A percentile compares a stretch with the other conserved stretches of the same genome.
phyloP scores from a whole-genome alignment of 2,797 vertebrate genomes.

The Toxotes lorentzi region DNA sequence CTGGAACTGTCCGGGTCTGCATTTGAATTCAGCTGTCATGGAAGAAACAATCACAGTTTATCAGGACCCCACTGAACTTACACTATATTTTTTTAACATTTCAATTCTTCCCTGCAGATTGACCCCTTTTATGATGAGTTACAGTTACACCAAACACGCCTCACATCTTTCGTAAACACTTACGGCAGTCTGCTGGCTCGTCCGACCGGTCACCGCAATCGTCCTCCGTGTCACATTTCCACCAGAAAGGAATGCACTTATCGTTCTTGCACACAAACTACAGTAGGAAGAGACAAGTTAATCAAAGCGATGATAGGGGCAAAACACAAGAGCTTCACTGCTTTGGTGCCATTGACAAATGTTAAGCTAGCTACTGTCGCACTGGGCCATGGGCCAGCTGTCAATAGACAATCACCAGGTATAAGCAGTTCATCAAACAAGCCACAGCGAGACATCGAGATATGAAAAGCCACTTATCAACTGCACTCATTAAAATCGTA shows the following conservation, averaged over 20 bases:
- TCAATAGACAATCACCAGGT: conserved; percentile 43
- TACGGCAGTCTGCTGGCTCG: conserved; percentile 94
- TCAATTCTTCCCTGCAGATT: neutral
- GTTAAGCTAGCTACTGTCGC: conserved; percentile 2
- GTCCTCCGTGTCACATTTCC: conserved; percentile 99
- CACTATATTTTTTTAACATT: neutral
- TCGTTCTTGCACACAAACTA: conserved; percentile 99
- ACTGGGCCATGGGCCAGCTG: conserved; percentile 38
- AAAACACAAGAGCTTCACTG: conserved; percentile 5
- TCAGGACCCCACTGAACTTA: conserved; percentile 87
- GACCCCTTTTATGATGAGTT: neutral
- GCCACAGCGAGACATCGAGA: neutral
- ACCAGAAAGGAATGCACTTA: conserved; percentile 99
- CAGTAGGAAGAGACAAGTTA: conserved; percentile 8
- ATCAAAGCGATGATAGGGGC: conserved; percentile 16
- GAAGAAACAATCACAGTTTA: conserved; percentile 20
- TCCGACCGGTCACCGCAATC: conserved; percentile 97
- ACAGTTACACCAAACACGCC: neutral
- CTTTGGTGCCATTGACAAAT: neutral
- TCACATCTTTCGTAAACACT: conserved; percentile 75
- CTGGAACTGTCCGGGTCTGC: conserved; percentile 94
- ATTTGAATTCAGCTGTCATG: conserved; percentile 91
- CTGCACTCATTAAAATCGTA: conserved; percentile 10
- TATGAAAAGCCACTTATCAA: conserved; percentile 37
- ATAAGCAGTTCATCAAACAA: conserved; percentile 51